Evolutionary conservation across 1,140 invertebrate genomes (phyloP), one percentile per base, ranked within the genome.

Genomic region (Zaprionus davidi): DNA sequence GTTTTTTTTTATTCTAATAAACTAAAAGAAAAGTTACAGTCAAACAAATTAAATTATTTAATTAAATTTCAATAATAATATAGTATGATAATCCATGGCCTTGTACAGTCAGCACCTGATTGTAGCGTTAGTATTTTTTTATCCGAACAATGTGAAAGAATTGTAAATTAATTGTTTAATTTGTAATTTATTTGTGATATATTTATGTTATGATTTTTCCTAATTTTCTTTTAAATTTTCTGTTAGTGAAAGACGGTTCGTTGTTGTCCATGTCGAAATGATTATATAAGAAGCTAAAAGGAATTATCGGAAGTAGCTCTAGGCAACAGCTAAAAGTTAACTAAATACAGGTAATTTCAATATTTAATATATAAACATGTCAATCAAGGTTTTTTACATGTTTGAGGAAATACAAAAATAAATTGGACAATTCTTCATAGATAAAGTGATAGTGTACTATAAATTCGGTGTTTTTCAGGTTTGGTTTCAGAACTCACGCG

Each of bases 401-500:
- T 2, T 46, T 46, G n/a, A 46, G 13, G n/a, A 17, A 46, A 9
- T 11, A 2, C 2, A 41, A 34, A 34, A 9, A 26, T 26, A 34
- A 34, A 3, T 34, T 34, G 3, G 31, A 34, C 2, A 11, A 34
- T 34, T 34, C 3, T 34, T 34, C 11, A 34, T 34, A 5, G 24
- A 26, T 26, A 26, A 4, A 11, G 31, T 34, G 31, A 34, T n/a
- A 17, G n/a, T 11, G n/a, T 46, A 9, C 7, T 46, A 17, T 17
- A 46, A 9, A 46, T 9, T 24, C 22, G 2, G 6, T 24, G 3
- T 51, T 5, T 59, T 70, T 34, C 34, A 97, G 94, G 97, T 98
- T 79, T 99, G 98, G 98, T 99, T 99, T 94, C 98, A 99, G 94
- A 99, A 99, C 93, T 98, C 99, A 17, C 95, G 99, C 74, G 99